These are phyloP conservation scores for Sebastiscus albofasciatus DNA, from an alignment of 2,797 vertebrate species.

Conservation along the genomic window DNA sequence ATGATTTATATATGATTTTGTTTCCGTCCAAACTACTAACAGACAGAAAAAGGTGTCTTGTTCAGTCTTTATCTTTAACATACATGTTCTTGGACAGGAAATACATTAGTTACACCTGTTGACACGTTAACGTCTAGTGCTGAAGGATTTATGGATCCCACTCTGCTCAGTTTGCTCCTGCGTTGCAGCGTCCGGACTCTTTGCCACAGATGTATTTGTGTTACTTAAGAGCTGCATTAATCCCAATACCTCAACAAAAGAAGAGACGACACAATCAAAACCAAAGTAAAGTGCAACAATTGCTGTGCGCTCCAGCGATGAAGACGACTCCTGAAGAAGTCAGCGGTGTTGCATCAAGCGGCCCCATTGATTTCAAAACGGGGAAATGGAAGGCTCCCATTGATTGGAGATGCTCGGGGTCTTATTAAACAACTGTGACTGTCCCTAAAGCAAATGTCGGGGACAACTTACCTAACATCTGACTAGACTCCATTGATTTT, in stretches of 20 bases:
- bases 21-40: background rate
- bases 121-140: background rate
- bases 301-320: slow-evolving; percentile 20
- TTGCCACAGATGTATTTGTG: background rate
- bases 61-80: background rate
- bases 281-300: slow-evolving; percentile 29
- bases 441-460: slow-evolving; percentile 79
- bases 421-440: slow-evolving; percentile 85
- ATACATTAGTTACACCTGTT: background rate
- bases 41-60: background rate
- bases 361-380: slow-evolving; percentile 79
- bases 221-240: background rate
- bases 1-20: background rate
- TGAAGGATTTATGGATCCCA: background rate
- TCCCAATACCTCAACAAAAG: background rate
- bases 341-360: slow-evolving; percentile 69
- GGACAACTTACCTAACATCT: slow-evolving; percentile 82
- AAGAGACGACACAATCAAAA: slow-evolving; percentile 23
- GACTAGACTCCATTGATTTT: slow-evolving; percentile 84
- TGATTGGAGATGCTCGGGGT: slow-evolving; percentile 82
- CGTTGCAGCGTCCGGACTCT: background rate
- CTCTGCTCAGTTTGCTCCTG: background rate
- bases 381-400: slow-evolving; percentile 78
- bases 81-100: background rate
- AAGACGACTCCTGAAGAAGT: slow-evolving; percentile 70